Evolutionary conservation across 2,888 invertebrate species (phyloP).

Genomic region (Gari tellinella): DNA sequence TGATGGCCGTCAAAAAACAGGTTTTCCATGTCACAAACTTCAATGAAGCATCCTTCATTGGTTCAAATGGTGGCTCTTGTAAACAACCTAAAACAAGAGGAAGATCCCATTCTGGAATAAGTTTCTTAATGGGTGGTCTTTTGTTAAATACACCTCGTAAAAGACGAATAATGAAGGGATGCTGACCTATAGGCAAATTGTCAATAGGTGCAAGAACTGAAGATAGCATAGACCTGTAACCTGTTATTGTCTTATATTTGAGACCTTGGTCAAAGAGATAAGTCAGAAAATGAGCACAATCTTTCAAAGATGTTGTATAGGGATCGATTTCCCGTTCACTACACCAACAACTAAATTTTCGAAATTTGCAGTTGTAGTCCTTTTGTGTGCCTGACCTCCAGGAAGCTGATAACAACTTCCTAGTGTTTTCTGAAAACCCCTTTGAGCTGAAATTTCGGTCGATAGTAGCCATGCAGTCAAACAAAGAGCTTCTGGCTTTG

Average conservation of each 20-base stretch:
- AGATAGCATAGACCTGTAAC: slow-evolving; percentile 33
- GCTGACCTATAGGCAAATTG: slow-evolving; percentile 11
- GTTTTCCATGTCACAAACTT: slow-evolving; percentile 19
- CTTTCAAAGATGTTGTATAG: slow-evolving; percentile 33
- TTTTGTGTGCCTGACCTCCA: slow-evolving; percentile 49
- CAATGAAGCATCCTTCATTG: slow-evolving; percentile 13
- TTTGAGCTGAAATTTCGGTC: slow-evolving; percentile 31
- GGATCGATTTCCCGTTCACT: slow-evolving; percentile 43
- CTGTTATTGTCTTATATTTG: slow-evolving; percentile 18
- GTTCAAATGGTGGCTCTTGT: slow-evolving; percentile 13
- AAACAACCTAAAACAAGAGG: slow-evolving; percentile 13
- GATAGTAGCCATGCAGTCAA: slow-evolving; percentile 56
- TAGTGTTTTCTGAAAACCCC: slow-evolving; percentile 45
- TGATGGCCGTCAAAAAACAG: slow-evolving; percentile 14
- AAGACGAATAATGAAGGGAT: slow-evolving; percentile 18
- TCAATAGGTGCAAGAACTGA: slow-evolving; percentile 13
- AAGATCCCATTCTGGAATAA: slow-evolving; percentile 33
- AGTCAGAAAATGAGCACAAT: slow-evolving; percentile 36
- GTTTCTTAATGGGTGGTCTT: slow-evolving; percentile 19
- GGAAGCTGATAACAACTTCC: slow-evolving; percentile 41
- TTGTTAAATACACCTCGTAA: slow-evolving; percentile 27
- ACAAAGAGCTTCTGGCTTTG: slow-evolving; percentile 32
- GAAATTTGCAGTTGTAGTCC: slow-evolving; percentile 42
- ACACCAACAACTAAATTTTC: slow-evolving; percentile 54
- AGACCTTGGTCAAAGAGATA: slow-evolving; percentile 15